Conservation (phyloP, 2,113 vertebrate genomes). For the Mormyrus lacerda region DNA sequence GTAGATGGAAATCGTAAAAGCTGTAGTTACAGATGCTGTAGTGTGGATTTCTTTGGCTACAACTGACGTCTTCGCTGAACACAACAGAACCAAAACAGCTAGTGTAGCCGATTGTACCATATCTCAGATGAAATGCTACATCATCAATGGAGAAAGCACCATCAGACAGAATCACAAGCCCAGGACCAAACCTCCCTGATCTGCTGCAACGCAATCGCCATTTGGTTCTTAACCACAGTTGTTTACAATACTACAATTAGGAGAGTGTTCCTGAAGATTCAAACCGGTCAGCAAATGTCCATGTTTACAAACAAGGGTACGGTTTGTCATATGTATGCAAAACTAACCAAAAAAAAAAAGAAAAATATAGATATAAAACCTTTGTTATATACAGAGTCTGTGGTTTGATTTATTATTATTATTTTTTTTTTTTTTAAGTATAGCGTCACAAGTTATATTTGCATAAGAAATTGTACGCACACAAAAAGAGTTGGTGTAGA, state of each 20-base stretch:
- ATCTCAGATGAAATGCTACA: neutral
- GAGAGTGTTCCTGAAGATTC: neutral
- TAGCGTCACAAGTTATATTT: neutral
- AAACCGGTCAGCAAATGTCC: neutral
- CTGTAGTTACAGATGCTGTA: neutral
- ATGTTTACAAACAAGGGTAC: neutral
- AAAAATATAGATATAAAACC: neutral
- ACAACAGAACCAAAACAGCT: neutral
- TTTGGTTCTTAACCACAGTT: neutral
- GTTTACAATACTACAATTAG: neutral
- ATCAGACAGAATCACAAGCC: neutral
- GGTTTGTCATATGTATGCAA: neutral
- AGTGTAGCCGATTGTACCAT: neutral
- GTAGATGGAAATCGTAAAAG: neutral
- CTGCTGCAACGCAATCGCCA: neutral
- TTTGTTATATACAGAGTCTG: neutral
- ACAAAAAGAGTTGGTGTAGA: neutral
- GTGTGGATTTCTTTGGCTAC: constrained; percentile 15
- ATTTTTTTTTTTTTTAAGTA: neutral
- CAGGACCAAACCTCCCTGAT: neutral
- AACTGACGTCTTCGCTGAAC: neutral
- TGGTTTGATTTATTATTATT: neutral
- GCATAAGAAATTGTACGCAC: neutral
- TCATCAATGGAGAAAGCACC: constrained; percentile 16
- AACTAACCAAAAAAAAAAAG: neutral